A percentile compares a stretch with the other conserved stretches of the same genome.
phyloP scores from a whole-genome alignment of 2,797 vertebrate species.

The Anguilla anguilla region DNA sequence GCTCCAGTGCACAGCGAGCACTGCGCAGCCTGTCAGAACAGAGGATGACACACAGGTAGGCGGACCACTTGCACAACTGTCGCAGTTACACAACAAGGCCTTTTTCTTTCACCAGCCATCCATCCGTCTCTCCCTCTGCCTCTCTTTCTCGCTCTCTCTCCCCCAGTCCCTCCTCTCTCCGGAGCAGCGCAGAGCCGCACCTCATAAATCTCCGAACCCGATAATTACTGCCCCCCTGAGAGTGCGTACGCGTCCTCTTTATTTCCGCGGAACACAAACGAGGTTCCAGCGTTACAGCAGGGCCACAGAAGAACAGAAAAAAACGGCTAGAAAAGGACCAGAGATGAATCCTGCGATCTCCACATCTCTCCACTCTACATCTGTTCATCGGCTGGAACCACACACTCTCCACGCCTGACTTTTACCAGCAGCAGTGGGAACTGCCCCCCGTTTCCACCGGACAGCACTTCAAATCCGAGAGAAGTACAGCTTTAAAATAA shows the following conservation, averaged over 20 bases:
- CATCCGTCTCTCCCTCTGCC: not conserved
- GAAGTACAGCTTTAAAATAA: not conserved
- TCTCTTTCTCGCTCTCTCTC: too few species aligned
- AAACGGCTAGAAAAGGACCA: conserved; percentile 22
- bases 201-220: conserved; percentile 47
- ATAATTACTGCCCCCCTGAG: conserved; percentile 43
- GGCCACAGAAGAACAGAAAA: conserved; percentile 37
- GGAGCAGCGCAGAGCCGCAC: conserved; percentile 36
- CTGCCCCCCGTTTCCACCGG: conserved; percentile 14
- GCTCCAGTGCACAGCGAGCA: not conserved
- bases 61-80: not conserved
- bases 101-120: conserved; percentile 14
- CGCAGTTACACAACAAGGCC: conserved; percentile 1
- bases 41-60: not conserved
- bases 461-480: conserved; percentile 29
- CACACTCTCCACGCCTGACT: not conserved
- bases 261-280: conserved; percentile 31
- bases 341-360: not conserved
- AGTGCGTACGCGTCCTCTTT: conserved; percentile 41
- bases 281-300: conserved; percentile 43
- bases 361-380: not conserved
- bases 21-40: not conserved
- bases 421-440: not conserved
- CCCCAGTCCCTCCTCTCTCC: not conserved
- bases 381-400: not conserved